These are phyloP conservation scores for Theocolax elegans DNA, from an alignment of 1,140 invertebrate species.

Conservation along the genomic window DNA sequence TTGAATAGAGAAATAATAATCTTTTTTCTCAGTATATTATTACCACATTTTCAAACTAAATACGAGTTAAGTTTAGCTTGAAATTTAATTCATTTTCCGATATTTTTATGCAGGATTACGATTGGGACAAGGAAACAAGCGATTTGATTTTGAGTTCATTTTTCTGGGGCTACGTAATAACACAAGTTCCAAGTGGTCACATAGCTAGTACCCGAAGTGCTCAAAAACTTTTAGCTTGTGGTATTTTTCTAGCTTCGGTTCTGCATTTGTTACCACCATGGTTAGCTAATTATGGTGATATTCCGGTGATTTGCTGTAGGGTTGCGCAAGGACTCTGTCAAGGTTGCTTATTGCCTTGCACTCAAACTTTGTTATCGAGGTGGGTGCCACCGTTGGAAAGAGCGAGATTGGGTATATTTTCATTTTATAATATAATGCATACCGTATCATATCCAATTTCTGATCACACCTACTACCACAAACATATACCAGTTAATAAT, in stretches of 20 bases:
- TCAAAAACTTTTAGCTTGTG: constrained; percentile 64
- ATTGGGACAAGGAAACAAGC: constrained; percentile 66
- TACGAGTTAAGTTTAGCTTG: too few species aligned
- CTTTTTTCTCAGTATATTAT: too few species aligned
- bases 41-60: too few species aligned
- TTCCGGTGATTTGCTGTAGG: constrained; percentile 72
- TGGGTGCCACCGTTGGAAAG: constrained; percentile 81
- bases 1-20: too few species aligned
- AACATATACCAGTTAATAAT: too few species aligned
- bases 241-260: constrained; percentile 62
- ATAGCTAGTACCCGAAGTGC: constrained; percentile 64
- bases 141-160: constrained; percentile 68
- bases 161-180: constrained; percentile 68
- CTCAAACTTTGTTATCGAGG: constrained; percentile 82
- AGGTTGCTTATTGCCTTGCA: constrained; percentile 81
- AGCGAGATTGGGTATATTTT: constrained; percentile 59
- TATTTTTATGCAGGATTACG: constrained; percentile 54
- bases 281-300: constrained; percentile 69
- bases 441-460: too few species aligned
- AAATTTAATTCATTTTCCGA: too few species aligned
- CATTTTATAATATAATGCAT: neutral
- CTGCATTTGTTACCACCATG: constrained; percentile 63
- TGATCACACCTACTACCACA: too few species aligned
- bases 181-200: constrained; percentile 70
- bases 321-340: constrained; percentile 81